These are phyloP conservation scores for Prionace glauca DNA, from an alignment of 2,797 vertebrate species.

Conservation along the genomic window DNA sequence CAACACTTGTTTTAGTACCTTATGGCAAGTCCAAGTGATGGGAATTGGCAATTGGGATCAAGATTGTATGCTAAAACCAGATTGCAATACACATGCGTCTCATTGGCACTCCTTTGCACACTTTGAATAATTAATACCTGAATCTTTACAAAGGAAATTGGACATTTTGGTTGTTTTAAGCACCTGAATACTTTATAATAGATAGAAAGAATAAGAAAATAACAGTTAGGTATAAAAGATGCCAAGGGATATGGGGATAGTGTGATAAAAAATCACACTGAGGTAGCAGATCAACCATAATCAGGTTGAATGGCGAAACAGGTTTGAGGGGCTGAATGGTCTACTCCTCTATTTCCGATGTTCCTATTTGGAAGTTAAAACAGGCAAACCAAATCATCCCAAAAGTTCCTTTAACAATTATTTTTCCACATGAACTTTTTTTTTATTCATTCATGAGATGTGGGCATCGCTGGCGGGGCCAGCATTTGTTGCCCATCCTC, in stretches of 20 bases:
- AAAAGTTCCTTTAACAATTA: neutral
- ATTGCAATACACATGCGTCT: neutral
- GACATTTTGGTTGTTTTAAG: neutral
- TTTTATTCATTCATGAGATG: too few species aligned
- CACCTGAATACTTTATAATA: neutral
- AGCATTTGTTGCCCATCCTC: too few species aligned
- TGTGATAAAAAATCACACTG: too few species aligned
- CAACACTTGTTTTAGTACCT: neutral
- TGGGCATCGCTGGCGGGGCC: too few species aligned
- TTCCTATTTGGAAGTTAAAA: neutral
- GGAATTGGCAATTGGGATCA: neutral
- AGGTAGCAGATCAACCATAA: too few species aligned
- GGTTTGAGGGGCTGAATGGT: too few species aligned
- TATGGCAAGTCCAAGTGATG: neutral
- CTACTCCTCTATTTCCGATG: too few species aligned
- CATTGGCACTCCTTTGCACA: neutral
- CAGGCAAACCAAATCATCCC: neutral
- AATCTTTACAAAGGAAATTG: neutral
- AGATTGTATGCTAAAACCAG: neutral
- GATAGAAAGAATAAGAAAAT: neutral
- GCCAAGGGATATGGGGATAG: too few species aligned
- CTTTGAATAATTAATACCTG: neutral
- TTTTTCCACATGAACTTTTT: neutral
- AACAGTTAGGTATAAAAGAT: too few species aligned
- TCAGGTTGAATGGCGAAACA: too few species aligned